Evolutionary conservation across 2,888 invertebrate species (phyloP).

Genomic region (Aradus depressus): DNA sequence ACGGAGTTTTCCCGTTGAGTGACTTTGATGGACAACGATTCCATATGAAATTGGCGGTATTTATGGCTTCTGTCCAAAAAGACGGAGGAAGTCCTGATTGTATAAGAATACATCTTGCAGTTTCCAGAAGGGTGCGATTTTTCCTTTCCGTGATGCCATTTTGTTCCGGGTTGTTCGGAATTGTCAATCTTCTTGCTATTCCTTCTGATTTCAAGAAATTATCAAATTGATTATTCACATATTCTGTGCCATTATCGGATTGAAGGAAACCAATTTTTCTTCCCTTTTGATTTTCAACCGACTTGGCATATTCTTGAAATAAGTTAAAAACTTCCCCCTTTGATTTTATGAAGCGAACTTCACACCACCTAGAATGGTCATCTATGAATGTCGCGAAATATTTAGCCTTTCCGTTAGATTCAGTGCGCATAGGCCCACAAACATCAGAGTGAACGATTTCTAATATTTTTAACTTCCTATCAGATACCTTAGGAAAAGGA

Average conservation of each 20-base stretch:
- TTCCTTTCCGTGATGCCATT: slow-evolving; percentile 12
- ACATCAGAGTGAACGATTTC: slow-evolving; percentile 31
- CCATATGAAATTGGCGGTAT: slow-evolving; percentile 22
- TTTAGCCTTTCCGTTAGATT: slow-evolving; percentile 25
- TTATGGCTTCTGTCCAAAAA: slow-evolving; percentile 28
- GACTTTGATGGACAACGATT: slow-evolving; percentile 6
- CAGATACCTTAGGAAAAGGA: slow-evolving; percentile 6
- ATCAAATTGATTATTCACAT: slow-evolving; percentile 27
- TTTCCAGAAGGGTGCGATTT: slow-evolving; percentile 4
- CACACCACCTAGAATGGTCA: slow-evolving; percentile 29
- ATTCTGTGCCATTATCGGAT: slow-evolving; percentile 30
- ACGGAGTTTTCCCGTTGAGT: slow-evolving; percentile 1
- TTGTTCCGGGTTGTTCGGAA: slow-evolving; percentile 29
- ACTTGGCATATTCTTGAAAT: slow-evolving; percentile 24
- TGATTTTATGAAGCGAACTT: slow-evolving; percentile 28
- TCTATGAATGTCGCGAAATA: slow-evolving; percentile 32
- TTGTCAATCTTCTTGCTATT: slow-evolving; percentile 30
- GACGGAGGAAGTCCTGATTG: slow-evolving; percentile 1
- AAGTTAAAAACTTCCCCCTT: slow-evolving; percentile 29
- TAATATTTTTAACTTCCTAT: slow-evolving; percentile 15
- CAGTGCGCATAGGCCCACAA: slow-evolving; percentile 28
- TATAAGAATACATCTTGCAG: slow-evolving; percentile 29
- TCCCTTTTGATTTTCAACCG: slow-evolving; percentile 29
- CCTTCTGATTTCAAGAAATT: slow-evolving; percentile 27
- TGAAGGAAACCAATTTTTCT: slow-evolving; percentile 28